Base-by-base conservation (phyloP, 2,888 invertebrate genomes). In the Augiades crinisus region DNA sequence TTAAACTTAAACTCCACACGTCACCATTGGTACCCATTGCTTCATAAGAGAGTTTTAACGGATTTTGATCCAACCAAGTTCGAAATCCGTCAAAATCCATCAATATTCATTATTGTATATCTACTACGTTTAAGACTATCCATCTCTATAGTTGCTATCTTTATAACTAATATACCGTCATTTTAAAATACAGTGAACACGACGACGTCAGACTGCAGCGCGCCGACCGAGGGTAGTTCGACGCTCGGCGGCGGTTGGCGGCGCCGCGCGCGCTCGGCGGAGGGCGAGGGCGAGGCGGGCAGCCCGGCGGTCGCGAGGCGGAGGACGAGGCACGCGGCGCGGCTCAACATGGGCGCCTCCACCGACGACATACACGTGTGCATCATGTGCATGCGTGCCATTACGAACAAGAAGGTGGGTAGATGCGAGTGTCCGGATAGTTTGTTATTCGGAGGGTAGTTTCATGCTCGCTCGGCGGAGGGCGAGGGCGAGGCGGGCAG, bases 291-390 rank as follows among this genome's bases (percentile, higher is more conserved):
- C 8, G 80, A 78, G 13, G 70, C 3, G 68, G 47, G 40, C 40
- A 38, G 38, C 31, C 47, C 47, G 7, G 47, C 47, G n/a, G 47
- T 21, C 75, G 1, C 75, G 3, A 57, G 95, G 67, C 83, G 96
- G 34, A 91, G 96, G 56, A 94, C 95, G 30, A 91, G 96, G 56
- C 97, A 97, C 80, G 95, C 96, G 24, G 95, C 96, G 44, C 93
- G 96, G 65, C 90, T 98, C 60, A 97, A 97, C 79, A 97, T 98
- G 97, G 98, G 98, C 47, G 96, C 97, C 67, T 95, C 98, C 53
- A 96, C 98, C 58, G 99, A 99, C 80, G 99, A 99, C 78, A 98
- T 99, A 72, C 99, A 99, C 86, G 98, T 99, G 56, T 99, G 99
- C 91, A 98, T 99, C 72, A 96, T 98, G 95, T 99, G 99, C 78